Base-by-base conservation (phyloP, 2,888 invertebrate genomes). In the Agrochola lychnidis region DNA sequence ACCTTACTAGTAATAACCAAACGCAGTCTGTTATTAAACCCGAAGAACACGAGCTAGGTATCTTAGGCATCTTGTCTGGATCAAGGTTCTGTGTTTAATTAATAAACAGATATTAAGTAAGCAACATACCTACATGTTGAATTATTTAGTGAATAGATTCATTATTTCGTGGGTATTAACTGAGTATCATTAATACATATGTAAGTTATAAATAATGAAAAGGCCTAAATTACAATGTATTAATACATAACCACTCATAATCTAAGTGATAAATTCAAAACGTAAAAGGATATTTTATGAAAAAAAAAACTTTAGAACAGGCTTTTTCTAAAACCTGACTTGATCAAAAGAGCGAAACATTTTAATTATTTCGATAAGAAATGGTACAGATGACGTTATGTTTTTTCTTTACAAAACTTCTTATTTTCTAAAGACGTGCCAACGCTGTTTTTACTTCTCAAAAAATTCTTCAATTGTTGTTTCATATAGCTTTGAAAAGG, bases 91-190 rank as follows among this genome's bases (percentile, higher is more conserved):
- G 1, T 56, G 42, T 67, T 53, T 76, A 62, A 76, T 45, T 70
- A 67, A 67, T 75, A 45, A 57, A 62, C 75, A 42, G 16, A 70
- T 53, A 45, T 62, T 36, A 36, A 40, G 14, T 74, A 25, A 30
- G 7, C 4, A 42, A 51, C 14, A n/a, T n/a, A 62, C 16, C 36
- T 16, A 63, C 22, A 1, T 4, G 6, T 63, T 0, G n/a, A 62
- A 75, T 70, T 40, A 51, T 45, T 81, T 53, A 57, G 10, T 56
- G 12, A 45, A 42, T 19, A 36, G 25, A 14, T 81, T 62, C 6
- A 63, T 68, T 71, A 48, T 53, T 70, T 42, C 22, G 25, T 36
- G n/a, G 6, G 36, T 59, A 16, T 16, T 30, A 57, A 2, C 6
- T 7, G 25, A n/a, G n/a, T 56, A 12, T 2, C 14, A 30, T 30